These are phyloP conservation scores for Coracias cyanogaster DNA, from an alignment of 2,797 vertebrate genomes.

Conservation along the genomic window DNA sequence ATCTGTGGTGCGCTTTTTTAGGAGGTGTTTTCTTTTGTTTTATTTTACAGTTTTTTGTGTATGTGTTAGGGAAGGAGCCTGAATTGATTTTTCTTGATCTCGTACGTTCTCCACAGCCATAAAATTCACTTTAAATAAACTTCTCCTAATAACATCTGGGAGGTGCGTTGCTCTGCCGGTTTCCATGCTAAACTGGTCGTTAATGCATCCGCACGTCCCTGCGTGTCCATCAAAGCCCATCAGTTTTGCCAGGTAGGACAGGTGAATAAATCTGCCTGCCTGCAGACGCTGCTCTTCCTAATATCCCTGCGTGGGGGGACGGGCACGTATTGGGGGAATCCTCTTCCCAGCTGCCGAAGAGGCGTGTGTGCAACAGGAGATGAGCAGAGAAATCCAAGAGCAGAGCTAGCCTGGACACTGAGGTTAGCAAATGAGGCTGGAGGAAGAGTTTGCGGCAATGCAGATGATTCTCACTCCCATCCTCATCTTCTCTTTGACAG, in stretches of 20 bases:
- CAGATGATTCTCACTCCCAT: neutral
- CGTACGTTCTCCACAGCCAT: neutral
- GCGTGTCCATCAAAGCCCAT: conserved; percentile 46
- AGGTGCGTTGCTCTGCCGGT: neutral
- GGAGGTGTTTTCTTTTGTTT: neutral
- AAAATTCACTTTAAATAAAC: conserved; percentile 13
- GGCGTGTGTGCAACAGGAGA: fast-evolving
- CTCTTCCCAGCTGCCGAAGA: neutral
- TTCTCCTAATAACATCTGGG: neutral
- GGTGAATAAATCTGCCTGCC: conserved; percentile 30
- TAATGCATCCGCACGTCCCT: conserved; percentile 34
- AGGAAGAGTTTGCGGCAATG: conserved; percentile 22
- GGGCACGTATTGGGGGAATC: neutral
- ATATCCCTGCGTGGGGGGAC: neutral
- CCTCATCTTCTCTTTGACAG: neutral
- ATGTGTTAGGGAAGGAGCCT: neutral
- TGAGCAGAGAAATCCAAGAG: neutral
- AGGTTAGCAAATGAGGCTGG: neutral
- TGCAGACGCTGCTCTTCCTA: neutral
- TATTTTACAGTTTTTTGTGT: neutral
- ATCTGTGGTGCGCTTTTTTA: neutral
- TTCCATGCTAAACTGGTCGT: conserved; percentile 64
- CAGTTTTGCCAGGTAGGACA: conserved; percentile 39
- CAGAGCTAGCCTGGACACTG: neutral
- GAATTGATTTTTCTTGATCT: neutral